Evolutionary conservation across 2,888 invertebrate species (phyloP).

Genomic region (Nomada fabriciana): DNA sequence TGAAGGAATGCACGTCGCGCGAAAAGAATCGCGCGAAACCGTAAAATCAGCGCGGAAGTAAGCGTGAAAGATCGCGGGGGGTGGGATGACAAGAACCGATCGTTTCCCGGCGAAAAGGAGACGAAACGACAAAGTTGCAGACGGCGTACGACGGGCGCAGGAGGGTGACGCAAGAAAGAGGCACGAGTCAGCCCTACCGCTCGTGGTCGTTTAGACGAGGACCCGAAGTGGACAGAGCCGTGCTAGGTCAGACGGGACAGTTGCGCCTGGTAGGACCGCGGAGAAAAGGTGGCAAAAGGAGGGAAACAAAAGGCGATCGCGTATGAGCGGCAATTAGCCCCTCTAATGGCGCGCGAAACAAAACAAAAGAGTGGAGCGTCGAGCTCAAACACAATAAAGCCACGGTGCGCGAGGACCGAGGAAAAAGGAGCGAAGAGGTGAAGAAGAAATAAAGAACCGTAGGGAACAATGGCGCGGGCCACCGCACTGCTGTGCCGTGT

Average conservation of each 20-base stretch:
- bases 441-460: slow-evolving; percentile 76
- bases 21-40: neutral
- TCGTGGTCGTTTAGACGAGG: slow-evolving; percentile 39
- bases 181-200: slow-evolving; percentile 61
- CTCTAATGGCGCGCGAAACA: slow-evolving; percentile 83
- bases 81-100: slow-evolving; percentile 70
- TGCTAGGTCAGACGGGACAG: slow-evolving; percentile 11
- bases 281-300: slow-evolving; percentile 75
- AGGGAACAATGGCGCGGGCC: slow-evolving; percentile 80
- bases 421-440: slow-evolving; percentile 44
- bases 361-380: slow-evolving; percentile 80
- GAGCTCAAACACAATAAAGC: slow-evolving; percentile 81
- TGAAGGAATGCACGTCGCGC: neutral
- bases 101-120: slow-evolving; percentile 62
- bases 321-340: slow-evolving; percentile 83
- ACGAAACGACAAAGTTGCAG: slow-evolving; percentile 63
- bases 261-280: slow-evolving; percentile 27
- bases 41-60: slow-evolving; percentile 19
- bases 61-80: slow-evolving; percentile 39
- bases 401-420: slow-evolving; percentile 60
- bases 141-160: slow-evolving; percentile 42
- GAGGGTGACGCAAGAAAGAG: slow-evolving; percentile 29
- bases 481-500: slow-evolving; percentile 73
- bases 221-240: slow-evolving; percentile 40
- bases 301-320: slow-evolving; percentile 82